These are phyloP conservation scores for Lordiphosa clarofinis DNA, from an alignment of 1,140 invertebrate species.

Conservation along the genomic window DNA sequence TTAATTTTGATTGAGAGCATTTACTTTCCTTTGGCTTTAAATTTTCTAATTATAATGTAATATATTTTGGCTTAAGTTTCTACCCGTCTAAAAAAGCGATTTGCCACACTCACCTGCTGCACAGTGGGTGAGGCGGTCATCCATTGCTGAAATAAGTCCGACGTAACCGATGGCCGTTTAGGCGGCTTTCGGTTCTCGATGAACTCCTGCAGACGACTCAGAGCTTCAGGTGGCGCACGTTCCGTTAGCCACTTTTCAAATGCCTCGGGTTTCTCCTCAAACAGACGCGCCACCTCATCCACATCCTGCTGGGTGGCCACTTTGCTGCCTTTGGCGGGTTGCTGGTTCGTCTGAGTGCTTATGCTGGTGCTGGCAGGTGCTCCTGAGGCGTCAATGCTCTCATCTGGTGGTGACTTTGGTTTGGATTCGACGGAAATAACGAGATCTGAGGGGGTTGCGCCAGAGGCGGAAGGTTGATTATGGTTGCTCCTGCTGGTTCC, in stretches of 20 bases:
- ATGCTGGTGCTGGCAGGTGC: constrained; percentile 28
- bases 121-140: constrained; percentile 85
- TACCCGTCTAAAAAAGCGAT: too few species aligned
- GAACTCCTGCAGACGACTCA: constrained; percentile 81
- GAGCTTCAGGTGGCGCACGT: constrained; percentile 85
- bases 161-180: constrained; percentile 89
- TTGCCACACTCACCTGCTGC: constrained; percentile 83
- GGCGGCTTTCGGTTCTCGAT: constrained; percentile 79
- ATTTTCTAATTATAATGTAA: too few species aligned
- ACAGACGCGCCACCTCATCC: constrained; percentile 74
- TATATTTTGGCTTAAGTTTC: too few species aligned
- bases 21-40: too few species aligned
- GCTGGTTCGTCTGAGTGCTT: constrained; percentile 17
- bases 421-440: constrained; percentile 7
- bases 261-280: constrained; percentile 81
- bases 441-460: background rate
- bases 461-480: constrained; percentile 37
- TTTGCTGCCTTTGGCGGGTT: constrained; percentile 19
- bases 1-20: too few species aligned
- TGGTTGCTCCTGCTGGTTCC: constrained; percentile 50
- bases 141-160: constrained; percentile 91
- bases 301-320: constrained; percentile 64
- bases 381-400: constrained; percentile 12
- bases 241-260: constrained; percentile 87
- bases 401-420: constrained; percentile 22